A percentile compares a stretch with the other conserved stretches of the same genome.
Conservation (phyloP, 2,888 invertebrate genomes). For the Choristoneura rosaceana region DNA sequence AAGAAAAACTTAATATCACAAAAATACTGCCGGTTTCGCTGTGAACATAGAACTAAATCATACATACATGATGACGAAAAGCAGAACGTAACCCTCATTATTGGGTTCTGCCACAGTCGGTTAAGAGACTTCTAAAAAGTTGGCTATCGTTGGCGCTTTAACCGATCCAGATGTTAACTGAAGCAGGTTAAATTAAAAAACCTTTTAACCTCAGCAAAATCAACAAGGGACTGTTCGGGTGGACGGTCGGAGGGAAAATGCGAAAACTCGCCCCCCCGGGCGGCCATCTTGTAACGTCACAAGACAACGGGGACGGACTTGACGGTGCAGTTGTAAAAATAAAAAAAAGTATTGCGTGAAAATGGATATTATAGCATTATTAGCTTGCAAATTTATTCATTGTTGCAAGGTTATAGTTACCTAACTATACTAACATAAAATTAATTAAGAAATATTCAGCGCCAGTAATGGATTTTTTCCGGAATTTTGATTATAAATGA, state of each 20-base stretch:
- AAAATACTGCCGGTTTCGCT: too few relatives aligned
- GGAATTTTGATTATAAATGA: too few relatives aligned
- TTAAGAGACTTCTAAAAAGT: background rate
- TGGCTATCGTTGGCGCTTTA: background rate
- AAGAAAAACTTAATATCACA: too few relatives aligned
- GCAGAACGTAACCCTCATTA: too few relatives aligned
- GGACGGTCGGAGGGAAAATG: conserved; percentile 76
- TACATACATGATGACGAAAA: too few relatives aligned
- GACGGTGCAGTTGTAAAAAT: conserved; percentile 36
- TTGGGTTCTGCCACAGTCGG: too few relatives aligned
- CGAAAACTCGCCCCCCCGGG: conserved; percentile 76
- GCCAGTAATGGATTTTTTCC: too few relatives aligned
- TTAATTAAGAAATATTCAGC: too few relatives aligned
- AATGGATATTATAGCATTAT: background rate
- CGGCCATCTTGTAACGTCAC: conserved; percentile 84
- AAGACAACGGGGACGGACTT: conserved; percentile 68
- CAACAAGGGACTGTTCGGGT: conserved; percentile 52
- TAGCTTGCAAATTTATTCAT: too few relatives aligned
- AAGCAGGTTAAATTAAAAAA: conserved; percentile 25
- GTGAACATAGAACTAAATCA: too few relatives aligned
- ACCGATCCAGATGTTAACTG: background rate
- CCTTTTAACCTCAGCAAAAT: conserved; percentile 6
- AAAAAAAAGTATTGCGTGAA: conserved; percentile 14
- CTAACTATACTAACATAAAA: too few relatives aligned
- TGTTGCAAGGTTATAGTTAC: too few relatives aligned